Evolutionary conservation across 2,888 invertebrate genomes (phyloP).

Genomic region (Orthosia gothica): DNA sequence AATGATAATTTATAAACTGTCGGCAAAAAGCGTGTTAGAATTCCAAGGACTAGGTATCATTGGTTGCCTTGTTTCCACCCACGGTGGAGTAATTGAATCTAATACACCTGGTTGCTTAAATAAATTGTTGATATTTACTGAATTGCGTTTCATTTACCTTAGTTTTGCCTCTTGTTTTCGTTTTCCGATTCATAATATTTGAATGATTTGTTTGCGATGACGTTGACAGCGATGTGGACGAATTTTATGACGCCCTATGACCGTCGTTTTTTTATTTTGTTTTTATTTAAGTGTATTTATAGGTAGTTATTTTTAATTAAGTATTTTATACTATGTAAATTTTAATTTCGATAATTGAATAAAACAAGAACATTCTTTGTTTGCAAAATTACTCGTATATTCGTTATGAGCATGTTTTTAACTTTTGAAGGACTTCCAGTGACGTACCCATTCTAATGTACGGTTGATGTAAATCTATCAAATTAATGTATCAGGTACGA

Average conservation of each 20-base stretch:
- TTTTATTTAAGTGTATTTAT: no score
- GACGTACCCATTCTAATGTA: not conserved
- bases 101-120: not conserved
- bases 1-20: constrained; percentile 34
- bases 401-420: not conserved
- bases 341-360: no score
- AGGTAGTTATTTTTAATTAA: no score
- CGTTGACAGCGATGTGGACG: no score
- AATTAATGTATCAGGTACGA: not conserved
- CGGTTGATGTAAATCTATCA: not conserved
- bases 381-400: not conserved
- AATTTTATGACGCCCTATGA: no score
- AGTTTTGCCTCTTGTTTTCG: not conserved
- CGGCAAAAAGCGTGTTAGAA: constrained; percentile 33
- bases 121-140: not conserved
- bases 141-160: not conserved
- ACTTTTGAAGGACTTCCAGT: not conserved
- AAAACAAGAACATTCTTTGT: no score
- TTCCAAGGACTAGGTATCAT: constrained; percentile 30
- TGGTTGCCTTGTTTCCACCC: constrained; percentile 8
- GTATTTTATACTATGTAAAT: no score
- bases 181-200: constrained; percentile 8
- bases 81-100: not conserved
- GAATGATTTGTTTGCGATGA: not conserved
- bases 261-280: no score